Conservation (phyloP, 2,888 invertebrate species). For the Yponomeuta plumbellus region DNA sequence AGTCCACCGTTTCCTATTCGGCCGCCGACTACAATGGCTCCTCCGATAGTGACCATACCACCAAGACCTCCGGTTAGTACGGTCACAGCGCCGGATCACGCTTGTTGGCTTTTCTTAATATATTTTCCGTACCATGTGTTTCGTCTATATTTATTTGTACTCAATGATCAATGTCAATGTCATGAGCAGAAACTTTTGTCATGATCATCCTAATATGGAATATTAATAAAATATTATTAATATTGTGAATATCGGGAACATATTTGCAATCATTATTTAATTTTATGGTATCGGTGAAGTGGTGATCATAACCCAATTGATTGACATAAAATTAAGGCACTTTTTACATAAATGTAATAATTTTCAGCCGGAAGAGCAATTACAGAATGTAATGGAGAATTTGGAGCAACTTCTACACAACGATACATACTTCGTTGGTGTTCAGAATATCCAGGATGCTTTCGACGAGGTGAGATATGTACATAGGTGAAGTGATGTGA, state of each 20-base stretch:
- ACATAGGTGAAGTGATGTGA: too few species aligned
- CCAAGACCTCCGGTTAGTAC: background rate
- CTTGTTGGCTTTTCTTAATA: background rate
- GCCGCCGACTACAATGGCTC: background rate
- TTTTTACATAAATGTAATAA: background rate
- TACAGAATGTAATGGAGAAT: slow-evolving; percentile 48
- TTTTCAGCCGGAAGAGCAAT: slow-evolving; percentile 51
- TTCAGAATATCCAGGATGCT: slow-evolving; percentile 39
- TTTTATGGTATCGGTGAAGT: too few species aligned
- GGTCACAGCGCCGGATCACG: background rate
- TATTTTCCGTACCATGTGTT: background rate
- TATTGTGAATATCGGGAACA: too few species aligned
- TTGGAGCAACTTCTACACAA: slow-evolving; percentile 44
- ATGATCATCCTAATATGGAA: too few species aligned
- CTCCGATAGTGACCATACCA: background rate
- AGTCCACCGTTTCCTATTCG: too few species aligned
- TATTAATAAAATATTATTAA: too few species aligned
- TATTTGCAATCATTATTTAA: too few species aligned
- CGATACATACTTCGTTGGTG: slow-evolving; percentile 32
- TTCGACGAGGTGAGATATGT: slow-evolving; percentile 44
- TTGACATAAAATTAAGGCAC: too few species aligned
- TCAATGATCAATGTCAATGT: too few species aligned
- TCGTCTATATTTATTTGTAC: background rate
- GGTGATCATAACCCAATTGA: too few species aligned
- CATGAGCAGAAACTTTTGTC: too few species aligned